A percentile compares a stretch with the other conserved stretches of the same genome.
These are phyloP conservation scores for Acronicta leporina DNA, from an alignment of 2,888 invertebrate species.

Conservation along the genomic window DNA sequence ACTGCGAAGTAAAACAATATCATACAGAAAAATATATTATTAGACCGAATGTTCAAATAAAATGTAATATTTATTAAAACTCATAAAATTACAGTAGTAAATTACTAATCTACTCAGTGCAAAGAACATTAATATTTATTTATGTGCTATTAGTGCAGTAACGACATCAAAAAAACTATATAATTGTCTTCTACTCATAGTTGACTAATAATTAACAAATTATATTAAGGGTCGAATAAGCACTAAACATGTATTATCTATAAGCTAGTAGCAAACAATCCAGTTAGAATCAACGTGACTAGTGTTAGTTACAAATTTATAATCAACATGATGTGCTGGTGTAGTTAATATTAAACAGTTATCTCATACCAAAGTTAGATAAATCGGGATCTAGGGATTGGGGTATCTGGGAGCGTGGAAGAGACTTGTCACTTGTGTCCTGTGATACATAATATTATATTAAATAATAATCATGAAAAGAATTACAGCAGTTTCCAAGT, in stretches of 20 bases:
- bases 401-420: slow-evolving; percentile 45
- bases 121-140: slow-evolving; percentile 39
- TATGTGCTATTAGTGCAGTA: slow-evolving; percentile 50
- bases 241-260: slow-evolving; percentile 45
- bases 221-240: slow-evolving; percentile 39
- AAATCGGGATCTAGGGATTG: slow-evolving; percentile 45
- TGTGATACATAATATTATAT: slow-evolving; percentile 23
- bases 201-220: slow-evolving; percentile 35
- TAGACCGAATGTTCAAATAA: neutral
- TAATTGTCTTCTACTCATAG: slow-evolving; percentile 31
- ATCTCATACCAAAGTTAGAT: slow-evolving; percentile 58
- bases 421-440: slow-evolving; percentile 49
- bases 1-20: slow-evolving; percentile 89
- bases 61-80: neutral
- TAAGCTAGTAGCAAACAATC: slow-evolving; percentile 62
- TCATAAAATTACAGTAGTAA: slow-evolving; percentile 7
- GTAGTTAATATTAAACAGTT: slow-evolving; percentile 51
- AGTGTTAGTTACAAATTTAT: slow-evolving; percentile 64
- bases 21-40: slow-evolving; percentile 18
- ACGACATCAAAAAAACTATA: slow-evolving; percentile 39
- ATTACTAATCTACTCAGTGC: slow-evolving; percentile 51
- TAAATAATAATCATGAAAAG: neutral
- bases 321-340: slow-evolving; percentile 57
- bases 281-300: slow-evolving; percentile 57
- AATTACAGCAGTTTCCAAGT: too few relatives aligned